phyloP scores from a whole-genome alignment of 2,797 vertebrate genomes.

The Numenius phaeopus region DNA sequence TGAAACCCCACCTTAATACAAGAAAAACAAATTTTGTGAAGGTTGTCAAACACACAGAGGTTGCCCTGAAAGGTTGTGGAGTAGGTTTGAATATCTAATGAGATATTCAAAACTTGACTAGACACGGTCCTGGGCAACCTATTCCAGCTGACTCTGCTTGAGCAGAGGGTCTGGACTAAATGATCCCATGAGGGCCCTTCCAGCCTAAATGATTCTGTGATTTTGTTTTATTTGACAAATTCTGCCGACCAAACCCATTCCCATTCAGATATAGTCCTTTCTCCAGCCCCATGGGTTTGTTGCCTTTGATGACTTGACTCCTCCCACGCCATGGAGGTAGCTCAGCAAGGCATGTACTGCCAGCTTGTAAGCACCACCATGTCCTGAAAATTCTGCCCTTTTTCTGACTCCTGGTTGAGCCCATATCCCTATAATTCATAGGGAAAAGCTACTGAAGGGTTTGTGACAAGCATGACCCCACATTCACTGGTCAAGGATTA shows the following conservation, averaged over 20 bases:
- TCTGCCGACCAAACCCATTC: not conserved
- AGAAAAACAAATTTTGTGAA: not conserved
- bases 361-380: not conserved
- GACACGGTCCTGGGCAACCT: not conserved
- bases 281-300: not conserved
- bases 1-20: not conserved
- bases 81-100: not conserved
- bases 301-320: not conserved
- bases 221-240: not conserved
- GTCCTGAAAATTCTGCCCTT: not conserved
- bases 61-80: not conserved
- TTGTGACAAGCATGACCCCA: not conserved
- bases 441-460: not conserved
- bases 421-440: not conserved
- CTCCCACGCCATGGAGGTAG: not conserved
- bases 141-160: not conserved
- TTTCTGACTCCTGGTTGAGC: not conserved
- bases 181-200: not conserved
- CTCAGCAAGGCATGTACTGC: not conserved
- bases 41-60: not conserved
- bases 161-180: not conserved
- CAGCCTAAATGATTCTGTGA: not conserved
- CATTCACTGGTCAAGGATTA: not conserved
- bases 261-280: not conserved
- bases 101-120: not conserved